These are phyloP conservation scores for Acanthosepion lycidas DNA, from an alignment of 2,888 invertebrate species.

Conservation along the genomic window DNA sequence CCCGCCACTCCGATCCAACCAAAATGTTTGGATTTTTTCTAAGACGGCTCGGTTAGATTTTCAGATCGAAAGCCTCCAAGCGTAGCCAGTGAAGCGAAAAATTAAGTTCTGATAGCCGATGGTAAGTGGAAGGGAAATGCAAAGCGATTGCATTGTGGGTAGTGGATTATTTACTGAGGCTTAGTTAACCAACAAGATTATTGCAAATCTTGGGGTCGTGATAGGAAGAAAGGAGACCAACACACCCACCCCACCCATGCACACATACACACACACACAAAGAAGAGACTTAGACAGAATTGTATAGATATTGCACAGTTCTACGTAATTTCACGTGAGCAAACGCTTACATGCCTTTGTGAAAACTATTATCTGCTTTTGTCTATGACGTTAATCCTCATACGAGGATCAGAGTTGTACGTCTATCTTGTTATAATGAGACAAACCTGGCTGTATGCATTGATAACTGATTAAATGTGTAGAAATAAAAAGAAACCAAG, in stretches of 20 bases:
- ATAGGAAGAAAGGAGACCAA: background rate
- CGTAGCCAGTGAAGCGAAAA: background rate
- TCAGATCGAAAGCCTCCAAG: conserved; percentile 17
- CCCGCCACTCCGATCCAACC: background rate
- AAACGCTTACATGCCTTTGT: background rate
- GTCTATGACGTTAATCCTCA: background rate
- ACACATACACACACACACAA: no score
- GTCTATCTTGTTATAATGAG: background rate
- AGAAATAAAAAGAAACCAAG: background rate
- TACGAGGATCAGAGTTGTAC: background rate
- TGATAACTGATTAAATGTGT: background rate
- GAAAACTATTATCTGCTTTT: background rate
- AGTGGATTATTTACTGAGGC: background rate
- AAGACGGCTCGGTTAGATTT: conserved; percentile 2
- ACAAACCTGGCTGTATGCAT: background rate
- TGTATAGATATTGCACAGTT: background rate
- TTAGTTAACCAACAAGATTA: background rate
- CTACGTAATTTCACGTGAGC: background rate
- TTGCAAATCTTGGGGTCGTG: background rate
- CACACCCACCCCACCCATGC: background rate
- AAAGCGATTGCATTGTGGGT: background rate
- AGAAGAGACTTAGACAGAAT: background rate
- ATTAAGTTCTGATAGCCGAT: background rate
- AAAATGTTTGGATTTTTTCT: background rate
- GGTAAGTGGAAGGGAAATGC: background rate